Base-by-base conservation (phyloP, 2,113 vertebrate genomes). In the Seriola quinqueradiata region DNA sequence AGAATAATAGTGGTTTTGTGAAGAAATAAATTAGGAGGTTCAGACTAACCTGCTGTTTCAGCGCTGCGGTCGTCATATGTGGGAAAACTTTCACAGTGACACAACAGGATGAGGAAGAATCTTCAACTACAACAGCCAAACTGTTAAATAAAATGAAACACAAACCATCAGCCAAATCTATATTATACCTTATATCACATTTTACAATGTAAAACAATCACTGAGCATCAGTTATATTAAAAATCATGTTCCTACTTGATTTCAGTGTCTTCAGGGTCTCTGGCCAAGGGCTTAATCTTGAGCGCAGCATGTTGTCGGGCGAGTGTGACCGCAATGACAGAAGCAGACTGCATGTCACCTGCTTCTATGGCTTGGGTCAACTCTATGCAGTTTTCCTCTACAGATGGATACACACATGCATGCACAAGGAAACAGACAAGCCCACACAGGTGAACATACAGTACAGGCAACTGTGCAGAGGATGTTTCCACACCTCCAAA, bases 121-220 rank as follows among this genome's bases (percentile, higher is more conserved):
- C 98, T 75, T 98, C 97, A 55, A 98, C 96, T 0, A 94, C 95
- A 10, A 98, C 97, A 70, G 96, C 94, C 85, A 98, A 92, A 70
- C 98, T 94, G 83, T 57, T 4, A 28, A 8, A 79, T 12, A 28
- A 28, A 66, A 81, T 38, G 1, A 75, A 74, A 71, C 9, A 75
- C 17, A 40, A 50, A 17, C 10, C 17, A 42, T 70, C 13, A 68
- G 14, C 25, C 4, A 34, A 40, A 25, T 46, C 23, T 16, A 66
- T 16, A 46, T 9, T 2, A 50, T 8, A 59, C 32, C 21, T 42
- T 66, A 23, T 34, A 28, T 42, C 8, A 50, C 14, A 25, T 11
- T 28, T 21, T 65, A 7, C 63, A 54, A n/a, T 44, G 0, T 0
- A 32, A 52, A 28, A 14, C 19, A 59, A 44, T 32, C 8, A 61